Evolutionary conservation across 2,113 vertebrate species (phyloP).

Genomic region (Xyliphius kryptos): DNA sequence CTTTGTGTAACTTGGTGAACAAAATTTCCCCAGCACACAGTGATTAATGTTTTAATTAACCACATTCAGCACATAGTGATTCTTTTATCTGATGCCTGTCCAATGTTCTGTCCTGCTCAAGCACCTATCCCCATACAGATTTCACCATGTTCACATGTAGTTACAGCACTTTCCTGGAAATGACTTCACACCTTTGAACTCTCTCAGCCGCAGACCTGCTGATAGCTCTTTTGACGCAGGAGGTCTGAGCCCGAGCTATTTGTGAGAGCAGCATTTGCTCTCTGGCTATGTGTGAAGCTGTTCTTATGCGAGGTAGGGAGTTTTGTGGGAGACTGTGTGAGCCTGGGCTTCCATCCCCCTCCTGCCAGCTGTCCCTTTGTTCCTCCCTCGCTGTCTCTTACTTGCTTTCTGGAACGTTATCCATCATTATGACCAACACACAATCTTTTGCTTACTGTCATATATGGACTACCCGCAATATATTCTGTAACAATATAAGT

Average conservation of each 20-base stretch:
- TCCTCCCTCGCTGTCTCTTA: background rate
- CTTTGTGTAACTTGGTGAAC: too few species aligned
- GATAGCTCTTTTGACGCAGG: constrained; percentile 56
- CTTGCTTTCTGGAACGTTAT: background rate
- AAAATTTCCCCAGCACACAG: too few species aligned
- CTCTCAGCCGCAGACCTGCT: constrained; percentile 52
- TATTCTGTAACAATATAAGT: too few species aligned
- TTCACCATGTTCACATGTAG: constrained; percentile 44
- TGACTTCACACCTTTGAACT: constrained; percentile 56
- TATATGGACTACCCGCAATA: too few species aligned
- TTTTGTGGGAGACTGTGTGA: constrained; percentile 7
- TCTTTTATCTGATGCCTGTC: too few species aligned
- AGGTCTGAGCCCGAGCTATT: constrained; percentile 53
- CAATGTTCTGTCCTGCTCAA: background rate
- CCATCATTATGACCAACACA: background rate
- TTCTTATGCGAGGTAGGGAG: constrained; percentile 29
- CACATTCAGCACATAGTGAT: too few species aligned
- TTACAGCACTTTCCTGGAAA: constrained; percentile 70
- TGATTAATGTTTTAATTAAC: too few species aligned
- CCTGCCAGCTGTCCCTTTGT: constrained; percentile 18
- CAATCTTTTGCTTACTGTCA: background rate
- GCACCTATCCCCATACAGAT: constrained; percentile 38
- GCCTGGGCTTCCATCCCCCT: constrained; percentile 1
- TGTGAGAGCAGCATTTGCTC: constrained; percentile 58
- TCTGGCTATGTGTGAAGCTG: constrained; percentile 49